Base-by-base conservation (phyloP, 2,797 vertebrate genomes). In the Alosa sapidissima region DNA sequence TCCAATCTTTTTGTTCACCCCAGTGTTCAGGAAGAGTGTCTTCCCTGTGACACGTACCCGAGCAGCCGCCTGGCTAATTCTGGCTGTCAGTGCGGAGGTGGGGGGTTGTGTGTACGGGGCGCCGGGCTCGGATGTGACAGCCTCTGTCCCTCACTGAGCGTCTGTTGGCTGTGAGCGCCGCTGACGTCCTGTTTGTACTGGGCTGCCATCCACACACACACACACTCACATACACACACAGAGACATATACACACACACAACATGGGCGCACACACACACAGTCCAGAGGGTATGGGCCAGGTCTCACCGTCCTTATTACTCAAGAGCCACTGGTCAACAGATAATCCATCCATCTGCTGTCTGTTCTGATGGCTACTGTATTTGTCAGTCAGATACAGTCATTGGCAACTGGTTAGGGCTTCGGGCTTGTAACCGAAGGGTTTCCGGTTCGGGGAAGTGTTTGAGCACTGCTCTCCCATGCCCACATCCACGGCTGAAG, bases 341-440 rank as follows among this genome's bases (percentile, higher is more conserved):
- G 72, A 47, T 78, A 5, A 78, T 45, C 36, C 41, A 78, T 47
- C 72, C 72, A 78, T 78, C 72, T 78, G 72, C 72, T 78, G 16
- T 78, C 36, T 47, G 72, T 47, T 78, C 41, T 45, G 36, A 7
- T 7, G 45, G 41, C 72, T 45, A 4, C 41, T 21, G 7, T 54
- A 4, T 55, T 5, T 19, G 16, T 5, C 4, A 54, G 52, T 16
- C 52, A 28, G 28, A 28, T 28, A 28, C 28, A 28, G 28, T 28
- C 28, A 28, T 28, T 54, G 52, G 16, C 14, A 54, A 54, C 2
- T 54, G 10, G 51, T 13, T 52, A 49, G 28, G 28, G 28, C 28
- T 28, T 28, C 28, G 28, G 28, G 28, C 28, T 28, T 28, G 28
- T 28, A 28, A 28, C 28, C 28, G 28, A 28, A 28, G 28, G 28